Base-by-base conservation (phyloP, 2,888 invertebrate genomes). In the Osmoderma eremita region DNA sequence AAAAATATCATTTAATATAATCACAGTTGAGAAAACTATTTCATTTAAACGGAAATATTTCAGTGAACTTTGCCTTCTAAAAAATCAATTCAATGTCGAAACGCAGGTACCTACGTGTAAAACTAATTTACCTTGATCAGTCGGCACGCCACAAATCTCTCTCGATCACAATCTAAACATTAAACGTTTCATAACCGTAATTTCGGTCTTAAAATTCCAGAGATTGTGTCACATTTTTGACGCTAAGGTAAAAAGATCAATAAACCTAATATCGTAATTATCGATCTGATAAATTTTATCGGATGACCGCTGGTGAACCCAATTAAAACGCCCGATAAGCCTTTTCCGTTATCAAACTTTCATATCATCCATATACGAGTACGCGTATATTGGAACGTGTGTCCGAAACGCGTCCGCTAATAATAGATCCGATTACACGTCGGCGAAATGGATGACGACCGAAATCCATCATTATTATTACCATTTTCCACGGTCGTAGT, bases 241-340 rank as follows among this genome's bases (percentile, higher is more conserved):
- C 10, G 38, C 38, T 6, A 30, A 30, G 10, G 10, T 8, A 30
- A 30, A 36, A 18, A 36, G 53, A 39, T 53, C 38, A 18, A 53
- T 53, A 17, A 30, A 30, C 30, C 30, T 30, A n/a, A n/a, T 22
- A 38, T 53, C 53, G 38, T 53, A 36, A 53, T 53, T 39, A 53
- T n/a, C 36, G 18, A 13, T 17, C 12, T 17, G 53, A 38, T 53
- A 49, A 49, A 36, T 53, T 53, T 38, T 53, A 53, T 53, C 53
- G 24, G 38, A 53, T 53, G 53, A 53, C 53, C 53, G 53, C 36
- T 3, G 18, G 38, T 53, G 38, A 53, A 53, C 53, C 38, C 18
- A 38, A 38, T 38, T 13, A 53, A 6, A 30, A 10, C 38, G 38
- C 36, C 12, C 38, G 53, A 53, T 53, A 53, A 38, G 17, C 8